phyloP scores from a whole-genome alignment of 2,113 vertebrate species.

The Dicentrarchus labrax region DNA sequence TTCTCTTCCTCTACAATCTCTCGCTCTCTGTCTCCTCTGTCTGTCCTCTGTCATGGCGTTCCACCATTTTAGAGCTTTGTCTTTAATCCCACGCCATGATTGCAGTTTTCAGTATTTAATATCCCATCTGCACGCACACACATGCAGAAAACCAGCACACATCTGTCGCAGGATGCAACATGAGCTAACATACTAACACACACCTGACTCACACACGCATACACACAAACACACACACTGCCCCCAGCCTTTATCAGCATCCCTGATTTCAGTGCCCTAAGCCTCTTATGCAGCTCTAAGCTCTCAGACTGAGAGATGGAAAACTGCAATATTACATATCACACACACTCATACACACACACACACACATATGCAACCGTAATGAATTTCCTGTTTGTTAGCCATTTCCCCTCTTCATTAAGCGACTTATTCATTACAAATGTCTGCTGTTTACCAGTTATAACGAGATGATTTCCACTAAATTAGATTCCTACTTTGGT shows the following conservation, averaged over 20 bases:
- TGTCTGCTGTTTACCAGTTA: constrained; percentile 47
- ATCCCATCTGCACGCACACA: constrained; percentile 43
- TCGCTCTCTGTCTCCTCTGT: constrained; percentile 49
- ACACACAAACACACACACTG: constrained; percentile 20
- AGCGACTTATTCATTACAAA: constrained; percentile 36
- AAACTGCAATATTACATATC: constrained; percentile 76
- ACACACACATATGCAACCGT: constrained; percentile 22
- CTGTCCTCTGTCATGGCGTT: constrained; percentile 45
- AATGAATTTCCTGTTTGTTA: constrained; percentile 73
- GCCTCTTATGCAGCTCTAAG: constrained; percentile 83
- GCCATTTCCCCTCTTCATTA: constrained; percentile 67
- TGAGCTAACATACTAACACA: constrained; percentile 33
- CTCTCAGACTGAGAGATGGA: constrained; percentile 78
- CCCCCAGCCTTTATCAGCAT: constrained; percentile 75
- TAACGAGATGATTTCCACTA: constrained; percentile 53
- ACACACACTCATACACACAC: not conserved
- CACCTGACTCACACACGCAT: constrained; percentile 48
- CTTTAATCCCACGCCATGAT: constrained; percentile 81
- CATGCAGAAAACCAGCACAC: constrained; percentile 26
- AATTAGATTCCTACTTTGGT: constrained; percentile 47
- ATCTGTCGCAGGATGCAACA: constrained; percentile 64
- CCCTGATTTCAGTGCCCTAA: constrained; percentile 80
- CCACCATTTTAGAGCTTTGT: constrained; percentile 82
- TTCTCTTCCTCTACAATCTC: not conserved
- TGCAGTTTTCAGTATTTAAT: constrained; percentile 82